Percentiles rank a stretch among this genome's conserved stretches.
Evolutionary conservation across 2,888 invertebrate genomes (phyloP).

Genomic region (Patella depressa): DNA sequence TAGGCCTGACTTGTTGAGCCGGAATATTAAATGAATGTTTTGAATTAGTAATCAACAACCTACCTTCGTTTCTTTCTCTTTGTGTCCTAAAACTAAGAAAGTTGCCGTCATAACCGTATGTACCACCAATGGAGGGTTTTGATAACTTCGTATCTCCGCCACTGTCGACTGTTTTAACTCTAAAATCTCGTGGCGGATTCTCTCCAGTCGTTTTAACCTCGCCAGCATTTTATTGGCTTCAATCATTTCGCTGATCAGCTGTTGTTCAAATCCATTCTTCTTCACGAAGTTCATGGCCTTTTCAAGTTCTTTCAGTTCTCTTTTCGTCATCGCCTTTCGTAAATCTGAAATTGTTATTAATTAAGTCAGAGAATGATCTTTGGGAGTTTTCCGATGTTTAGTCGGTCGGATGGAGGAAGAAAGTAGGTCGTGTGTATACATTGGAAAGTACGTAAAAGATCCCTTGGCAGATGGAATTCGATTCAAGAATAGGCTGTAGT

Average conservation of each 20-base stretch:
- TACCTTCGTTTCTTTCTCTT: slow-evolving; percentile 68
- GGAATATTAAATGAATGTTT: too few species aligned
- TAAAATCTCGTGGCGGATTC: slow-evolving; percentile 58
- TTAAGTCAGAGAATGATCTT: neutral
- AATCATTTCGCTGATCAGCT: slow-evolving; percentile 59
- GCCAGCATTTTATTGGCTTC: slow-evolving; percentile 59
- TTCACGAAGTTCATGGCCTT: slow-evolving; percentile 63
- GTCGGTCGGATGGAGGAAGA: too few species aligned
- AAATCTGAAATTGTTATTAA: slow-evolving; percentile 48
- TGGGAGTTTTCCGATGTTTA: too few species aligned
- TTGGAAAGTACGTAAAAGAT: too few species aligned
- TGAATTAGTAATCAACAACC: too few species aligned
- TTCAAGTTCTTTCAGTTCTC: slow-evolving; percentile 62
- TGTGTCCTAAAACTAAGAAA: slow-evolving; percentile 64
- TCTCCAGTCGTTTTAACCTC: slow-evolving; percentile 52
- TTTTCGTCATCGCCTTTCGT: slow-evolving; percentile 57
- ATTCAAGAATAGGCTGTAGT: too few species aligned
- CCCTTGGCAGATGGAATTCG: too few species aligned
- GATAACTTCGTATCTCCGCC: slow-evolving; percentile 68
- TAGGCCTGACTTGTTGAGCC: too few species aligned
- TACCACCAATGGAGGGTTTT: slow-evolving; percentile 64
- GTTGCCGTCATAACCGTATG: slow-evolving; percentile 68
- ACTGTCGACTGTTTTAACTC: slow-evolving; percentile 68
- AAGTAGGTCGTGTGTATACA: too few species aligned
- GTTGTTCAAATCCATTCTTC: slow-evolving; percentile 62